phyloP scores from a whole-genome alignment of 2,888 invertebrate genomes.

The Lasioglossum morio region DNA sequence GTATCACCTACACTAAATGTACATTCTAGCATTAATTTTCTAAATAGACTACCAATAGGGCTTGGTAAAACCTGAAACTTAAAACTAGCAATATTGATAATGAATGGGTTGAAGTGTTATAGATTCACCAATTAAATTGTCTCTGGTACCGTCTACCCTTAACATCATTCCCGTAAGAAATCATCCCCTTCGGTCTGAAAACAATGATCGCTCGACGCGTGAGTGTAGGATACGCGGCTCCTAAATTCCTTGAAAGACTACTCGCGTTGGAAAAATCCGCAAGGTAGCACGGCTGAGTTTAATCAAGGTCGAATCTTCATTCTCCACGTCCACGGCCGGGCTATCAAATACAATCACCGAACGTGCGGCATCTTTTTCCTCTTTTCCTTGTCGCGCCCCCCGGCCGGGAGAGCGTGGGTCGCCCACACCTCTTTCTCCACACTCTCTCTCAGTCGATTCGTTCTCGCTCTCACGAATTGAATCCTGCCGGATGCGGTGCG shows the following conservation, averaged over 20 bases:
- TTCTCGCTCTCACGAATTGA: conserved; percentile 70
- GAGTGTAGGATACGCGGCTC: not conserved
- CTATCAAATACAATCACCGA: conserved; percentile 75
- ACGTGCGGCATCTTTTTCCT: conserved; percentile 63
- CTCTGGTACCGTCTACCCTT: not conserved
- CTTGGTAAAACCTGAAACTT: not conserved
- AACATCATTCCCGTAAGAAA: not conserved
- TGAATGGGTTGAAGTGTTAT: not conserved
- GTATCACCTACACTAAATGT: not conserved
- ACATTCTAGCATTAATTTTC: not conserved
- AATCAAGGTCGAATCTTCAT: conserved; percentile 70
- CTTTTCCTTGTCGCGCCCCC: conserved; percentile 21
- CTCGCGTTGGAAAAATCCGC: not conserved
- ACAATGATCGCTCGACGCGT: not conserved
- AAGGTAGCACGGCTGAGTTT: conserved; percentile 39
- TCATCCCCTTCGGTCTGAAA: not conserved
- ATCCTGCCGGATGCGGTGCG: conserved; percentile 44
- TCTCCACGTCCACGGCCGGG: conserved; percentile 65
- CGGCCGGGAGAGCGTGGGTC: not conserved
- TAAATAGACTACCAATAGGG: not conserved
- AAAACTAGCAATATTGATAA: not conserved
- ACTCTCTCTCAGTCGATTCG: conserved; percentile 55
- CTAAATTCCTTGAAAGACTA: not conserved
- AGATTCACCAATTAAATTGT: not conserved
- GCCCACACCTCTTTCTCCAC: conserved; percentile 22